These are phyloP conservation scores for Chrysolina americana DNA, from an alignment of 2,888 invertebrate genomes.

Conservation along the genomic window DNA sequence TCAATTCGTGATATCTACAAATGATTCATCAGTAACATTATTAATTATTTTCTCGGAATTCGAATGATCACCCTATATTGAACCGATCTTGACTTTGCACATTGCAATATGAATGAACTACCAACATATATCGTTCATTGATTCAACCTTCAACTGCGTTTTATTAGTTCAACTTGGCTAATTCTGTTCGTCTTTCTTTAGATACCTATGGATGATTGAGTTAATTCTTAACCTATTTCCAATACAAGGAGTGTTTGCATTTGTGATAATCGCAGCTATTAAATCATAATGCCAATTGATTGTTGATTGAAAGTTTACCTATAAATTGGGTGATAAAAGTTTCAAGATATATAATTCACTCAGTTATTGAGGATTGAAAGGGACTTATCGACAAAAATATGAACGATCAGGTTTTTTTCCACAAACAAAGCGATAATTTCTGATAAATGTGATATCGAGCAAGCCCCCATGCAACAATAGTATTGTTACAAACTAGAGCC, in stretches of 20 bases:
- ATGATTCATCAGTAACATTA: too few species aligned
- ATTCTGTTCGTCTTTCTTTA: slow-evolving; percentile 20
- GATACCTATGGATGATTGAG: slow-evolving; percentile 15
- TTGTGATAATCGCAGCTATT: slow-evolving; percentile 2
- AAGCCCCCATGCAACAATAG: too few species aligned
- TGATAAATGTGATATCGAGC: too few species aligned
- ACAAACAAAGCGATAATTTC: too few species aligned
- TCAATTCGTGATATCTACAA: too few species aligned
- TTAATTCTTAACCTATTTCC: not conserved
- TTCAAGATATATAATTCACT: too few species aligned
- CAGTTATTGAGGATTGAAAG: too few species aligned
- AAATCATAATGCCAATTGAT: not conserved
- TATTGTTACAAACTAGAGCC: too few species aligned
- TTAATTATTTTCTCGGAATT: too few species aligned
- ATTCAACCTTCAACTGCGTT: slow-evolving; percentile 60
- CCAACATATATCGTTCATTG: slow-evolving; percentile 47
- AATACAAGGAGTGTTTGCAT: slow-evolving; percentile 10
- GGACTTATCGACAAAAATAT: too few species aligned
- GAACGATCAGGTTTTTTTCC: too few species aligned
- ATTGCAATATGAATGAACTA: slow-evolving; percentile 41
- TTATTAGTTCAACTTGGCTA: slow-evolving; percentile 56
- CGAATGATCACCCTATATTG: not conserved
- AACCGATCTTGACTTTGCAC: slow-evolving; percentile 45
- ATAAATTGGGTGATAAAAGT: too few species aligned
- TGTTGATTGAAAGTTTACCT: slow-evolving; percentile 1